Conservation (phyloP, 2,888 invertebrate genomes). For the Diaperis boleti region DNA sequence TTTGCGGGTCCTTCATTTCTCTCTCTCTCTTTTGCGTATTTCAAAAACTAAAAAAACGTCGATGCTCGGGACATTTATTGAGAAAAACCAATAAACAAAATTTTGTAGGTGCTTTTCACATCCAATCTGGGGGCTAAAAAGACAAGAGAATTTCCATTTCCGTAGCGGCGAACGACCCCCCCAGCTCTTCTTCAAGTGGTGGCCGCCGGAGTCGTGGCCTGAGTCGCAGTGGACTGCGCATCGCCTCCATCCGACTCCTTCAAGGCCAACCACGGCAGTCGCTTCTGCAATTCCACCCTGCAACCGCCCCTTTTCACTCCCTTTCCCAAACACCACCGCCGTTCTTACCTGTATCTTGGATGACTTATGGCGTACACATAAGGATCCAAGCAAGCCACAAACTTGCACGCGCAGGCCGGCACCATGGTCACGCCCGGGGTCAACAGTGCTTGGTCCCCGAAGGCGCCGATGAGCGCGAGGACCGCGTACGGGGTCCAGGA, state of each 20-base stretch:
- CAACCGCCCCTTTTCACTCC: conserved; percentile 41
- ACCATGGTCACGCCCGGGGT: conserved; percentile 88
- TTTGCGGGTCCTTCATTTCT: too few species aligned
- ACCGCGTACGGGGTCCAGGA: conserved; percentile 94
- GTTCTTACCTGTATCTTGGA: conserved; percentile 81
- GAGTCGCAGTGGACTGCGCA: conserved; percentile 67
- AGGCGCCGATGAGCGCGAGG: conserved; percentile 84
- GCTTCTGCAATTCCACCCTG: conserved; percentile 83
- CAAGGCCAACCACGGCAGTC: conserved; percentile 83
- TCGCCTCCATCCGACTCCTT: conserved; percentile 73
- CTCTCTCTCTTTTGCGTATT: too few species aligned
- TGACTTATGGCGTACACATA: conserved; percentile 93
- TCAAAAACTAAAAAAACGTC: too few species aligned
- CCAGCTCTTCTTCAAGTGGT: background rate
- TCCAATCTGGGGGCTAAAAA: too few species aligned
- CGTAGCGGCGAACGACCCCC: background rate
- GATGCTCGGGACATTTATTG: too few species aligned
- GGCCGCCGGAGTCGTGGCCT: conserved; percentile 1
- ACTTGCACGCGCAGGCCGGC: conserved; percentile 87
- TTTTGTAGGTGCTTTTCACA: too few species aligned
- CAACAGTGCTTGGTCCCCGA: conserved; percentile 79
- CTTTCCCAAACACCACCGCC: background rate
- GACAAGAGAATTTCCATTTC: too few species aligned
- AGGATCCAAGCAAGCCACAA: conserved; percentile 92
- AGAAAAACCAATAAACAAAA: too few species aligned